Percentiles rank a stretch among this genome's conserved stretches.
phyloP scores from a whole-genome alignment of 2,888 invertebrate genomes.

The Polietes domitor region DNA sequence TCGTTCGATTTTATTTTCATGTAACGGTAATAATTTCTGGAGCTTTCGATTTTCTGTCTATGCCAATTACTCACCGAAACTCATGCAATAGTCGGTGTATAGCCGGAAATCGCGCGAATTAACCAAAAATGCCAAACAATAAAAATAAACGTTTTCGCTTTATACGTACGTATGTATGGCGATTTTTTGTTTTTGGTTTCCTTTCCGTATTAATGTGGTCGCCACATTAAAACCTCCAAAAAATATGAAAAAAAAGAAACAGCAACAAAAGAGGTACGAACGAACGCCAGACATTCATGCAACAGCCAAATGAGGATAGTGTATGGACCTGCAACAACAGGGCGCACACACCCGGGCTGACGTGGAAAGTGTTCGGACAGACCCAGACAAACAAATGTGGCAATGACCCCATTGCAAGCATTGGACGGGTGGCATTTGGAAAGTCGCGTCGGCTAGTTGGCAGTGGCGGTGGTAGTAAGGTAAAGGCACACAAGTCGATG shows the following conservation, averaged over 20 bases:
- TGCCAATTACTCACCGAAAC: slow-evolving; percentile 35
- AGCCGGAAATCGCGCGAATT: slow-evolving; percentile 43
- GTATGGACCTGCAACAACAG: slow-evolving; percentile 34
- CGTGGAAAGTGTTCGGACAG: neutral
- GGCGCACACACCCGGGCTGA: slow-evolving; percentile 29
- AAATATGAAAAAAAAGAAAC: slow-evolving; percentile 37
- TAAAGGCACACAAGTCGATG: neutral
- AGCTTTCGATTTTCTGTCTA: too few relatives aligned
- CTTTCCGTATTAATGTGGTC: slow-evolving; percentile 25
- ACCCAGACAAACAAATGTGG: slow-evolving; percentile 54
- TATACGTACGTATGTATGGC: slow-evolving; percentile 14
- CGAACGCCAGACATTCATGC: slow-evolving; percentile 10
- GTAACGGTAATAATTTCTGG: too few relatives aligned
- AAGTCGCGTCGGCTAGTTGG: slow-evolving; percentile 31
- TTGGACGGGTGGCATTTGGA: neutral
- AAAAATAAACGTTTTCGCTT: slow-evolving; percentile 58
- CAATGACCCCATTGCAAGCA: slow-evolving; percentile 63
- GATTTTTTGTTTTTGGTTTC: slow-evolving; percentile 37
- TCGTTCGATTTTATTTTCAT: too few relatives aligned
- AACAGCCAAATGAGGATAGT: slow-evolving; percentile 33
- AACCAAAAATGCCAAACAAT: slow-evolving; percentile 61
- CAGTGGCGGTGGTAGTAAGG: neutral
- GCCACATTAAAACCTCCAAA: slow-evolving; percentile 60
- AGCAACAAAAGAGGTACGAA: slow-evolving; percentile 36
- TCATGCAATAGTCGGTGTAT: slow-evolving; percentile 42